These are phyloP conservation scores for Dasypogon diadema DNA, from an alignment of 2,888 invertebrate species.

Conservation along the genomic window DNA sequence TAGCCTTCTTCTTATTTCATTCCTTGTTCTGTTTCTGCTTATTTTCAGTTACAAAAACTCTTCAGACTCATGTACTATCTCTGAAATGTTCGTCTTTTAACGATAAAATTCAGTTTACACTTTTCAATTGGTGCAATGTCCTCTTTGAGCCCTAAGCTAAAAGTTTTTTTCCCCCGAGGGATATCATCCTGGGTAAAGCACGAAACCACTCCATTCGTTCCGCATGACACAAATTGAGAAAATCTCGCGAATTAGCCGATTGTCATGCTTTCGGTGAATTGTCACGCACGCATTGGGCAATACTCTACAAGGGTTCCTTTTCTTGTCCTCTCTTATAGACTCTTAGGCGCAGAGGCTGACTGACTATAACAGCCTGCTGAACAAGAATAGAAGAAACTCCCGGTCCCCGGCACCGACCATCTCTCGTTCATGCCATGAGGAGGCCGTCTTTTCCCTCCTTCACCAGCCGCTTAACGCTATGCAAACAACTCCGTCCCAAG, in stretches of 20 bases:
- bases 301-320: not conserved
- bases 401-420: too few relatives aligned
- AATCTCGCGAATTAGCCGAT: constrained; percentile 32
- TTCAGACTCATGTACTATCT: not conserved
- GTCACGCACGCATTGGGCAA: constrained; percentile 12
- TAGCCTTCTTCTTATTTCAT: too few relatives aligned
- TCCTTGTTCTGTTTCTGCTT: not conserved
- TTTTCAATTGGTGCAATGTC: too few relatives aligned
- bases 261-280: constrained; percentile 29
- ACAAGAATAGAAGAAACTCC: too few relatives aligned
- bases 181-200: too few relatives aligned
- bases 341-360: too few relatives aligned
- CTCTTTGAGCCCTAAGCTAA: too few relatives aligned
- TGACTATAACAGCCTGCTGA: too few relatives aligned
- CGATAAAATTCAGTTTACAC: not conserved
- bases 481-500: not conserved
- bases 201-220: not conserved
- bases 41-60: not conserved
- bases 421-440: not conserved
- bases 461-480: not conserved
- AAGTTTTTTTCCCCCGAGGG: too few relatives aligned
- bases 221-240: not conserved
- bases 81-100: not conserved
- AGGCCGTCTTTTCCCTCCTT: not conserved
- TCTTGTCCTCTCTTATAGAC: too few relatives aligned